phyloP scores from a whole-genome alignment of 2,113 vertebrate genomes.

The Lichenostomus cassidix region DNA sequence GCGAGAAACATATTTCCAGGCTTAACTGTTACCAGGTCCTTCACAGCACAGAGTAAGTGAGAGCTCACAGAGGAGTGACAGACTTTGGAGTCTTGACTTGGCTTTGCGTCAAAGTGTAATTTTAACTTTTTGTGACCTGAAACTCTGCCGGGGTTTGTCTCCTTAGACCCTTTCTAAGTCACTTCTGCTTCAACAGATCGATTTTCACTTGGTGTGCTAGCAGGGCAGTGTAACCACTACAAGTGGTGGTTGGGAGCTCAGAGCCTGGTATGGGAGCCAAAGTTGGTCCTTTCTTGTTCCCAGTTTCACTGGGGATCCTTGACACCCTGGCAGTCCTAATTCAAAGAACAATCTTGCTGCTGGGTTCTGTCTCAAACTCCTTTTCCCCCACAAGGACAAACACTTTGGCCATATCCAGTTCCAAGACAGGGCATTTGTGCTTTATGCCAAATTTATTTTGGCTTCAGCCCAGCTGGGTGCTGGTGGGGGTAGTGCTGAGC shows the following conservation, averaged over 20 bases:
- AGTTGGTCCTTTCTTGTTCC: not conserved
- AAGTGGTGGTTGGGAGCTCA: not conserved
- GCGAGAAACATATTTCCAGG: not conserved
- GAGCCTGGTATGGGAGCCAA: not conserved
- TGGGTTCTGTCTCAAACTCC: not conserved
- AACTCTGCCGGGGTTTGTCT: not conserved
- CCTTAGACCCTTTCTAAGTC: not conserved
- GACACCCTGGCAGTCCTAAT: not conserved
- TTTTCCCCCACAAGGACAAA: not conserved
- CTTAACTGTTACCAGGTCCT: not conserved
- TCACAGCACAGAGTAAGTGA: not conserved
- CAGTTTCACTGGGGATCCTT: not conserved
- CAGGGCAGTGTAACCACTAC: not conserved
- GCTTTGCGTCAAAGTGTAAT: not conserved
- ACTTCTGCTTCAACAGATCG: not conserved
- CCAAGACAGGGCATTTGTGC: not conserved
- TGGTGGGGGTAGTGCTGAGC: not conserved
- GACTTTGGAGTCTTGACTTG: not conserved
- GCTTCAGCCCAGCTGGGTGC: not conserved
- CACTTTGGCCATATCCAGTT: not conserved
- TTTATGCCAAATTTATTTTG: slow-evolving; percentile 4
- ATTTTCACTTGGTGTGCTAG: not conserved
- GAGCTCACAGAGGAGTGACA: not conserved
- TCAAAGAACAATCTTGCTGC: not conserved
- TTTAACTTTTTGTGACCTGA: slow-evolving; percentile 32